These are phyloP conservation scores for Phasianus colchicus DNA, from an alignment of 2,113 vertebrate genomes.

Conservation along the genomic window DNA sequence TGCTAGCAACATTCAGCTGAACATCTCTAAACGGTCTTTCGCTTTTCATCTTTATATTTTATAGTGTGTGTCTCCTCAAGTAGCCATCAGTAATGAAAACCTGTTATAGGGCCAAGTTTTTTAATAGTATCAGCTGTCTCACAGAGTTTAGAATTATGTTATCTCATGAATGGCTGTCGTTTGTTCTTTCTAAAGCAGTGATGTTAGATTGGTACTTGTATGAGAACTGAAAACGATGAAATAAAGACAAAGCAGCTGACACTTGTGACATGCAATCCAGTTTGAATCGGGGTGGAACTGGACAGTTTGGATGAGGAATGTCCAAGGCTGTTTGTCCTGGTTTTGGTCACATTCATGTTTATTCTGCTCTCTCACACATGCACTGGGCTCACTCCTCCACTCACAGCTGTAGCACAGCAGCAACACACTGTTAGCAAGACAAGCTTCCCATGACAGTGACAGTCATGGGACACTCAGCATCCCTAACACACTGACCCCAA, in stretches of 20 bases:
- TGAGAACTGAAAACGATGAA: not conserved
- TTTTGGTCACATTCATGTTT: not conserved
- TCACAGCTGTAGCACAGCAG: not conserved
- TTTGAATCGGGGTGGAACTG: not conserved
- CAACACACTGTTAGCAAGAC: not conserved
- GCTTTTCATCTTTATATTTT: slow-evolving; percentile 36
- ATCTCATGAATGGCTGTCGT: slow-evolving; percentile 3
- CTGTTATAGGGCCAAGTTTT: not conserved
- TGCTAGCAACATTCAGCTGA: slow-evolving; percentile 4
- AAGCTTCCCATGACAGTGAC: not conserved
- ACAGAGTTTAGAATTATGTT: slow-evolving; percentile 18
- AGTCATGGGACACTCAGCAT: not conserved
- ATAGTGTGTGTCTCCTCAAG: slow-evolving; percentile 8
- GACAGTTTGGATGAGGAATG: not conserved
- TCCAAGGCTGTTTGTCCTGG: not conserved
- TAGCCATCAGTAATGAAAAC: slow-evolving; percentile 1
- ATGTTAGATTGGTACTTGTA: slow-evolving; percentile 30
- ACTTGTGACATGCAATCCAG: not conserved
- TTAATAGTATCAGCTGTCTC: slow-evolving; percentile 32
- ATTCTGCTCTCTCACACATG: not conserved
- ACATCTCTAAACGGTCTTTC: slow-evolving; percentile 13
- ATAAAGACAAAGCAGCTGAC: slow-evolving; percentile 57
- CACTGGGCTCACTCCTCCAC: not conserved
- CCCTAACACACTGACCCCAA: not conserved
- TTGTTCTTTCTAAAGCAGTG: not conserved